Evolutionary conservation across 2,888 invertebrate genomes (phyloP).

Genomic region (Dolichopus griseipennis): DNA sequence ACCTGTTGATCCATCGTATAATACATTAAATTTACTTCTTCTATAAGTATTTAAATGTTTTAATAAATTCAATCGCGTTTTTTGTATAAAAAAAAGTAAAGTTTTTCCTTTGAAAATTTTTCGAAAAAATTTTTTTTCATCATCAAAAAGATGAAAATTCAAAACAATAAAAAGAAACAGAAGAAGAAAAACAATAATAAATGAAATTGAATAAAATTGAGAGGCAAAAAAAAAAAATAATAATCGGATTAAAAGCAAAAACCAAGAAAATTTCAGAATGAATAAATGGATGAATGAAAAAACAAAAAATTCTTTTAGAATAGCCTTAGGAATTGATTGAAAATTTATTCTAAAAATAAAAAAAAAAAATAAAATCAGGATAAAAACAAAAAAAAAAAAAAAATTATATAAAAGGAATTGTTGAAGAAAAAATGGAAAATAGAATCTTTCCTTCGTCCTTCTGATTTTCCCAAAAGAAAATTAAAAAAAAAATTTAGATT

Average conservation of each 20-base stretch:
- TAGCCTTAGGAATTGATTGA: neutral
- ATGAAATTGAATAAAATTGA: no score
- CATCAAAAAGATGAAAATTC: no score
- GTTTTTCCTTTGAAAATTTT: no score
- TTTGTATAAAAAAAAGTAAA: neutral
- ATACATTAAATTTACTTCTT: neutral
- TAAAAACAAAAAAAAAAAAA: no score
- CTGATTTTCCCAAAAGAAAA: no score
- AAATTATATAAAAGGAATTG: no score
- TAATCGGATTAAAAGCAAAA: neutral
- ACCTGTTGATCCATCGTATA: conserved; percentile 4
- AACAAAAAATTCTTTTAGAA: neutral
- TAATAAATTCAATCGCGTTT: neutral
- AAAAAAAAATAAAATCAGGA: no score
- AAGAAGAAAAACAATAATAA: neutral
- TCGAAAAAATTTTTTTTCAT: no score
- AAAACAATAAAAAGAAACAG: neutral
- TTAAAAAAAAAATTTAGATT: no score
- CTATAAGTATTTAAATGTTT: neutral
- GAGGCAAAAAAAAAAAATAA: no score
- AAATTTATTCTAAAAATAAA: neutral
- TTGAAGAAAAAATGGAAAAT: no score
- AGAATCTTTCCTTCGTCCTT: no score
- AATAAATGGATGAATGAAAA: neutral
- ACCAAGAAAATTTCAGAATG: neutral